Evolutionary conservation across 2,113 vertebrate species (phyloP).

Genomic region (Platysternon megacephalum): DNA sequence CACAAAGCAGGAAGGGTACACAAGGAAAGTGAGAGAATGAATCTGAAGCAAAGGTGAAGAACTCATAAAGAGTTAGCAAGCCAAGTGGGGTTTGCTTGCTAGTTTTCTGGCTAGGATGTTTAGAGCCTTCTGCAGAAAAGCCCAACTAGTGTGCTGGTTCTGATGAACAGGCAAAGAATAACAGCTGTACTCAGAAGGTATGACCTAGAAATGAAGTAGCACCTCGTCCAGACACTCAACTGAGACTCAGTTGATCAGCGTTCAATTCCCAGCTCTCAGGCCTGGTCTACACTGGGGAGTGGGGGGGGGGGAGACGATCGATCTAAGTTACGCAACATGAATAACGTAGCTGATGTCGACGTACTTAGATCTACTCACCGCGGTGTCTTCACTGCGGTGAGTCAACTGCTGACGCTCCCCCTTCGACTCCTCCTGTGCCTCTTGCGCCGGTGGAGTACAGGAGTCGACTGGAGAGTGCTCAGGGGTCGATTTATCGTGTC

Average conservation of each 20-base stretch:
- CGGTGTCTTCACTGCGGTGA: no score
- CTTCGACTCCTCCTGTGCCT: no score
- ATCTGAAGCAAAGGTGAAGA: slow-evolving; percentile 48
- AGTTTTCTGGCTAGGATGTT: slow-evolving; percentile 11
- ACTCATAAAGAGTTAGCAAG: neutral
- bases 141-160: accelerated
- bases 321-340: no score
- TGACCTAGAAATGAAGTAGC: neutral
- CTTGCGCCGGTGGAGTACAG: no score
- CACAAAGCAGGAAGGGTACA: slow-evolving; percentile 38
- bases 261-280: neutral
- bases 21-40: slow-evolving; percentile 41
- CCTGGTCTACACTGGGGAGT: no score
- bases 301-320: no score
- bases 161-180: neutral
- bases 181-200: no score
- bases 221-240: neutral
- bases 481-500: no score
- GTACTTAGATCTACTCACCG: no score
- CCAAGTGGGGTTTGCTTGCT: neutral
- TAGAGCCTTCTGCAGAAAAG: neutral
- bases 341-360: no score
- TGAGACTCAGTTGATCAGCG: neutral
- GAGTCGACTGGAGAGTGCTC: no score
- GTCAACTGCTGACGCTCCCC: no score